phyloP scores from a whole-genome alignment of 2,888 invertebrate species.

The Operophtera brumata region DNA sequence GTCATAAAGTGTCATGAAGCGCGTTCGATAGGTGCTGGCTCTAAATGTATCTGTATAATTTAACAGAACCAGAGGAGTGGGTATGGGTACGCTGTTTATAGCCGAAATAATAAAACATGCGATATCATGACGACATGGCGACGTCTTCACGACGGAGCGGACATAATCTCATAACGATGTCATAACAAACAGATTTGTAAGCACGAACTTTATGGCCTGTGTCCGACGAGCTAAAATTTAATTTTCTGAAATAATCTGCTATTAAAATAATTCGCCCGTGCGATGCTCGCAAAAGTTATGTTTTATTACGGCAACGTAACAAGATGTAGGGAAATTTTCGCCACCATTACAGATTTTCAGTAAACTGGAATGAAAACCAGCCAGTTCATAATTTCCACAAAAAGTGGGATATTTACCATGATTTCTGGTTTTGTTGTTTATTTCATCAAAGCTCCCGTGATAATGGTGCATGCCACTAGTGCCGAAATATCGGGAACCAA shows the following conservation, averaged over 20 bases:
- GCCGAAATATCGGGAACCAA: too few species aligned
- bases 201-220: slow-evolving; percentile 79
- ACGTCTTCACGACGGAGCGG: slow-evolving; percentile 73
- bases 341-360: neutral
- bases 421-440: too few species aligned
- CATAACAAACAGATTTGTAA: slow-evolving; percentile 81
- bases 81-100: slow-evolving; percentile 52
- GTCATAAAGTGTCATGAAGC: slow-evolving; percentile 58
- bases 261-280: slow-evolving; percentile 77
- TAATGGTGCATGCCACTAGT: too few species aligned
- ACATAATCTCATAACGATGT: slow-evolving; percentile 80
- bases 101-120: slow-evolving; percentile 75
- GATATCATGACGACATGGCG: slow-evolving; percentile 68
- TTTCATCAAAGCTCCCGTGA: too few species aligned
- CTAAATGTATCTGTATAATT: slow-evolving; percentile 68
- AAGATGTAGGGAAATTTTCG: slow-evolving; percentile 9
- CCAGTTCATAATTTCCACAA: too few species aligned
- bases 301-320: slow-evolving; percentile 51
- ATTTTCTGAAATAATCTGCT: slow-evolving; percentile 80
- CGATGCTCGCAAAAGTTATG: slow-evolving; percentile 53
- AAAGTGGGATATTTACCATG: too few species aligned
- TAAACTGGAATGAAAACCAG: too few species aligned
- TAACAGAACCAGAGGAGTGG: slow-evolving; percentile 42
- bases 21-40: slow-evolving; percentile 53
- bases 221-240: slow-evolving; percentile 80